Percentiles rank a stretch among this genome's conserved stretches.
Evolutionary conservation across 2,113 vertebrate species (phyloP).

Genomic region (Microcebus murinus): DNA sequence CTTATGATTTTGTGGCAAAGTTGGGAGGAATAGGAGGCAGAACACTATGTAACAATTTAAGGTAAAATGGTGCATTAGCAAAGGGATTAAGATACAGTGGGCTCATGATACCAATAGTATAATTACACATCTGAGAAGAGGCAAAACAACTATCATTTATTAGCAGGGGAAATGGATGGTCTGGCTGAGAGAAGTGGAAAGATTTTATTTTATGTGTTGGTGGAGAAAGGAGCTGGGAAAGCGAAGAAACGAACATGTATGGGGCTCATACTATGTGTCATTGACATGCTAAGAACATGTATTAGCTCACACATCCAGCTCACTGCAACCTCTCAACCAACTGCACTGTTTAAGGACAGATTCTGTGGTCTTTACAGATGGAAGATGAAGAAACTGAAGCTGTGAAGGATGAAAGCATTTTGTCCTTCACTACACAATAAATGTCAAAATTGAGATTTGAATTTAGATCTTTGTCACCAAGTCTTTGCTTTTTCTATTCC

Average conservation of each 20-base stretch:
- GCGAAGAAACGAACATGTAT: background rate
- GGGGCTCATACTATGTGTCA: background rate
- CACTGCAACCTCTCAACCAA: background rate
- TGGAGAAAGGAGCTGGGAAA: background rate
- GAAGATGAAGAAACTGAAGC: background rate
- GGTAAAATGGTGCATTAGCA: conserved; percentile 32
- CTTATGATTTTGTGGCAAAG: background rate
- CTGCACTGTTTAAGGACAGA: background rate
- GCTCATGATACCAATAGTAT: background rate
- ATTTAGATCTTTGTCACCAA: background rate
- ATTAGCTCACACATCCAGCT: background rate
- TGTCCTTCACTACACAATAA: background rate
- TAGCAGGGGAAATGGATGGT: conserved; percentile 36
- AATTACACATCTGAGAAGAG: conserved; percentile 60
- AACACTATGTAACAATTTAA: background rate
- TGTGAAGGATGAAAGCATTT: background rate
- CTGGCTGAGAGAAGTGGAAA: background rate
- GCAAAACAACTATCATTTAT: background rate
- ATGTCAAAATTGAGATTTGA: background rate
- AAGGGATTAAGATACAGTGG: background rate
- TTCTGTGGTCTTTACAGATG: background rate
- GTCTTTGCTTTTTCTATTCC: background rate
- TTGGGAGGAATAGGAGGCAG: background rate
- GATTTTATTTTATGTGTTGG: conserved; percentile 26
- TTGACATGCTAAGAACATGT: background rate